Evolutionary conservation across 1,140 invertebrate species (phyloP).

Genomic region (Drosophila aff.): DNA sequence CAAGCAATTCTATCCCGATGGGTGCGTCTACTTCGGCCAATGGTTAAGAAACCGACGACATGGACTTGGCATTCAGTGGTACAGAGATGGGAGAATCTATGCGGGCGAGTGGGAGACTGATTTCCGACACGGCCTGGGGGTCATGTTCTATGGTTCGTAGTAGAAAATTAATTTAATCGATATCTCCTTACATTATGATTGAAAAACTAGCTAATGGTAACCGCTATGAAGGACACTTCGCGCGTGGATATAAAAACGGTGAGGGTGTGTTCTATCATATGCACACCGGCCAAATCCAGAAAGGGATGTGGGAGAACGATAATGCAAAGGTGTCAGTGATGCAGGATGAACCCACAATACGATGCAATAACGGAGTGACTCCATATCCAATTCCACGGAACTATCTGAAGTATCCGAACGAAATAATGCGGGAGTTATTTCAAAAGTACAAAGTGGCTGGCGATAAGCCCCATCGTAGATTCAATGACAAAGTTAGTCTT

Average conservation of each 20-base stretch:
- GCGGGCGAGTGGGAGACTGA: slow-evolving; percentile 85
- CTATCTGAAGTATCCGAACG: slow-evolving; percentile 64
- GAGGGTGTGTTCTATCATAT: slow-evolving; percentile 87
- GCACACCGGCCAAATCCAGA: slow-evolving; percentile 87
- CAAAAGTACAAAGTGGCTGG: slow-evolving; percentile 40
- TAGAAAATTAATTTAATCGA: background rate
- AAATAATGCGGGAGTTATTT: slow-evolving; percentile 70
- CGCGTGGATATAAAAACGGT: slow-evolving; percentile 86
- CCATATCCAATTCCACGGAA: slow-evolving; percentile 66
- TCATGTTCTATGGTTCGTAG: slow-evolving; percentile 80
- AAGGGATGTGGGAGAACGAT: slow-evolving; percentile 86
- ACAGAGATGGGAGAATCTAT: slow-evolving; percentile 86
- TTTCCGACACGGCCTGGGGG: slow-evolving; percentile 82
- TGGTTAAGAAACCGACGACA: slow-evolving; percentile 87
- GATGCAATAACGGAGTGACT: slow-evolving; percentile 43
- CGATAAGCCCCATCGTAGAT: slow-evolving; percentile 52
- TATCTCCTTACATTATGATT: background rate
- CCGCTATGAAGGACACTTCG: slow-evolving; percentile 87
- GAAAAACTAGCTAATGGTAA: slow-evolving; percentile 86
- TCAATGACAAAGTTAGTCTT: slow-evolving; percentile 58
- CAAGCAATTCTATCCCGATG: slow-evolving; percentile 75
- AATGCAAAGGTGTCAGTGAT: slow-evolving; percentile 85
- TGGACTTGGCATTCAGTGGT: slow-evolving; percentile 88
- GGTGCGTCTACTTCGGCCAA: slow-evolving; percentile 75
- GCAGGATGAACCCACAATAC: slow-evolving; percentile 74